phyloP scores from a whole-genome alignment of 2,888 invertebrate species.

The Acanthosepion esculentum region DNA sequence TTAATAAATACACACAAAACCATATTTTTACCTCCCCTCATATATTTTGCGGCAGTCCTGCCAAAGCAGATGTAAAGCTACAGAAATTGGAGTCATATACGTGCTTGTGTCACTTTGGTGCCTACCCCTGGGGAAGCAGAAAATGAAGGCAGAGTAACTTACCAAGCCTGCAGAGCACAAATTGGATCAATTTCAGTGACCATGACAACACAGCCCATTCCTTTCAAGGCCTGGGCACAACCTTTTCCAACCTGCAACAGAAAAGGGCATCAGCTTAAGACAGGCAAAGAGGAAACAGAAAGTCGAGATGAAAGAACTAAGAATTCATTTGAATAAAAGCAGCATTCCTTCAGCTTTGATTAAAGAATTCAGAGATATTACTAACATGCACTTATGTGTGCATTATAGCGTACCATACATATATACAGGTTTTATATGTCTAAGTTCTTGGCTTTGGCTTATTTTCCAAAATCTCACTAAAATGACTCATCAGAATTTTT shows the following conservation, averaged over 20 bases:
- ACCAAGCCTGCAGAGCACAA: slow-evolving; percentile 95
- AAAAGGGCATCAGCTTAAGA: slow-evolving; percentile 38
- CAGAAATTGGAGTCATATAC: background rate
- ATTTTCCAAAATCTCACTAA: no score
- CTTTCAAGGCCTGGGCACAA: slow-evolving; percentile 94
- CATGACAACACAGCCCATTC: slow-evolving; percentile 93
- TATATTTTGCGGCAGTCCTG: no score
- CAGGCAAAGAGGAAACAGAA: background rate
- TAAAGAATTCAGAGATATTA: background rate
- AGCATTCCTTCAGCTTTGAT: background rate
- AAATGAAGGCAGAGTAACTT: slow-evolving; percentile 58
- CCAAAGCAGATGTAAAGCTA: no score
- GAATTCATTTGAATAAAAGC: background rate
- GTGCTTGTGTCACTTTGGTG: no score
- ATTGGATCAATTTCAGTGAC: slow-evolving; percentile 98
- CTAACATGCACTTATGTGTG: no score
- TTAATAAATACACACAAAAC: background rate
- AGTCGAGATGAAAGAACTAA: background rate
- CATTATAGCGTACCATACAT: no score
- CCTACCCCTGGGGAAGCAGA: background rate
- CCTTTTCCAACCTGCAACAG: slow-evolving; percentile 85
- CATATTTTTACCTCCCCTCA: no score
- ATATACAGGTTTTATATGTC: no score
- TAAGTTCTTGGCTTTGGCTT: no score
- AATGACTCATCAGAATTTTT: no score